Evolutionary conservation across 2,888 invertebrate species (phyloP), one percentile per base, ranked within the genome.

Genomic region (Cinara cedri): DNA sequence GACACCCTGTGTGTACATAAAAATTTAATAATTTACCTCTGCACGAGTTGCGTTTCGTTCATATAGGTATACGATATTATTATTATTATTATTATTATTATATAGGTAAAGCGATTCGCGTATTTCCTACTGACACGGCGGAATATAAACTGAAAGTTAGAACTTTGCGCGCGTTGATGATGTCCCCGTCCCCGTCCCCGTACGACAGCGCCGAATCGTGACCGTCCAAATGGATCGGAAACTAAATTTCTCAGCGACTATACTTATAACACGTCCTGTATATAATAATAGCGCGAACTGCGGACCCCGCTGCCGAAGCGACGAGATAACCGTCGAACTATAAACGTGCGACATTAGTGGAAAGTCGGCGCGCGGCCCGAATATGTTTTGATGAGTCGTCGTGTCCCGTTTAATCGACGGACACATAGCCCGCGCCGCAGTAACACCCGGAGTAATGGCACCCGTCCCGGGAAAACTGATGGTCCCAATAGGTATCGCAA

Each of bases 201-300:
- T 11, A 14, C 19, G 60, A 1, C n/a, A 10, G 55, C 55, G 10
- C 26, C 10, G 60, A 60, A 34, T 34, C 34, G 34, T 3, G 8
- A 26, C 46, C 72, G n/a, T 46, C n/a, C 21, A 71, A 71, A 71
- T 24, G 71, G 57, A 57, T 44, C 57, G 24, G 14, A 42, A 57
- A 24, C 72, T 44, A n/a, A 72, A 11, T 8, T 44, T 46, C 13
- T 1, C n/a, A n/a, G 8, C 11, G 16, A 9, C 44, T n/a, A n/a
- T n/a, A n/a, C n/a, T n/a, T n/a, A n/a, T n/a, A n/a, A n/a, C n/a
- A n/a, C n/a, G n/a, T n/a, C n/a, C n/a, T n/a, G n/a, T n/a, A n/a
- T n/a, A n/a, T n/a, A n/a, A n/a, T n/a, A n/a, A n/a, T n/a, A n/a
- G n/a, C n/a, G n/a, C n/a, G n/a, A n/a, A n/a, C n/a, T n/a, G n/a